phyloP scores from a whole-genome alignment of 2,797 vertebrate genomes.

The Salmo trutta region DNA sequence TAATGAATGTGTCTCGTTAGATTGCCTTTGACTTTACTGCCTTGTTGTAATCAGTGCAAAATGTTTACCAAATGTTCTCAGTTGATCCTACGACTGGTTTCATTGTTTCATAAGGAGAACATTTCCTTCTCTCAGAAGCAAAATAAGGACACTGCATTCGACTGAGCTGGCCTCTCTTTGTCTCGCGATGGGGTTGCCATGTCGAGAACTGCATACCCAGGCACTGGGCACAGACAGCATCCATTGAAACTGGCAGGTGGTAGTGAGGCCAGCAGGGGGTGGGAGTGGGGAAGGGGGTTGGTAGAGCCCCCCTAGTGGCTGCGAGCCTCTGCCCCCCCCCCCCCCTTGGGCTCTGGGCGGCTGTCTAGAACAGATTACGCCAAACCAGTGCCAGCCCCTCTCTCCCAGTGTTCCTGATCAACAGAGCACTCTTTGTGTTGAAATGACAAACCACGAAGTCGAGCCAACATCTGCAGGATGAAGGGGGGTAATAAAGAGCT shows the following conservation, averaged over 20 bases:
- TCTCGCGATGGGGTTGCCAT: background rate
- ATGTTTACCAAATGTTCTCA: conserved; percentile 26
- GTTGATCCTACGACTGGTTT: conserved; percentile 13
- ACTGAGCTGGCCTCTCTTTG: conserved; percentile 12
- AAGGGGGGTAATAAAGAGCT: conserved; percentile 16
- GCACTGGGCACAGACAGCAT: background rate
- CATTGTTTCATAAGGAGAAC: conserved; percentile 19
- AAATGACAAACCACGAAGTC: conserved; percentile 65
- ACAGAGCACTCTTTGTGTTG: conserved; percentile 71
- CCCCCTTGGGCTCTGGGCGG: conserved; percentile 35
- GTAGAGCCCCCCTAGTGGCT: conserved; percentile 26
- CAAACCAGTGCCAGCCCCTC: conserved; percentile 63
- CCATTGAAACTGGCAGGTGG: background rate
- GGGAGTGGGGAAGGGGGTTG: background rate
- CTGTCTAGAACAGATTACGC: conserved; percentile 66
- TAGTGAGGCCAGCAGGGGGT: background rate
- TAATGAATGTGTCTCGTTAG: conserved; percentile 27
- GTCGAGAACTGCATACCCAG: background rate
- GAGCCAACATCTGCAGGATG: conserved; percentile 68
- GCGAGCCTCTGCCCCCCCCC: conserved; percentile 32
- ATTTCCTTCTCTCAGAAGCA: conserved; percentile 14
- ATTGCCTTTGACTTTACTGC: conserved; percentile 18
- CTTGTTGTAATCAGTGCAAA: conserved; percentile 30
- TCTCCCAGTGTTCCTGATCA: conserved; percentile 41
- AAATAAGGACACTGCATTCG: conserved; percentile 16